Percentiles rank a stretch among this genome's conserved stretches.
Conservation (phyloP, 2,113 vertebrate genomes). For the Coptodon rendalli region DNA sequence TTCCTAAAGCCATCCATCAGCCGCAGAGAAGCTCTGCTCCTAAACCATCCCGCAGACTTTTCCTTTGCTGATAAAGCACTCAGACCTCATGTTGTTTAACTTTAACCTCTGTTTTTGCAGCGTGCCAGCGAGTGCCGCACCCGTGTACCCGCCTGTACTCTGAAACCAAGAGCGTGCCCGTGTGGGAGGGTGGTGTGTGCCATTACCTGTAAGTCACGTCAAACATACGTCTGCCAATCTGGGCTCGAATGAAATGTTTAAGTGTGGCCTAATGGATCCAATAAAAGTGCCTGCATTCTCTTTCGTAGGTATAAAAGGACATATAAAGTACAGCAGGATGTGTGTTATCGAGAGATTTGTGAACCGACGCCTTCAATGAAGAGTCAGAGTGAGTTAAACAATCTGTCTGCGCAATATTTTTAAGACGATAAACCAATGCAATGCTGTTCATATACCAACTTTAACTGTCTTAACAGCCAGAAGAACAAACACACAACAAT, state of each 20-base stretch:
- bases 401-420: neutral
- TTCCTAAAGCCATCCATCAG: conserved; percentile 56
- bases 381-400: conserved; percentile 70
- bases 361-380: conserved; percentile 64
- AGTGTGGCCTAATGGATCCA: neutral
- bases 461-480: conserved; percentile 48
- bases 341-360: conserved; percentile 89
- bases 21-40: conserved; percentile 8
- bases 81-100: neutral
- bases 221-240: neutral
- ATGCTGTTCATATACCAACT: neutral
- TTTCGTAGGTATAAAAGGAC: conserved; percentile 81
- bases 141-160: conserved; percentile 88
- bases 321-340: conserved; percentile 85
- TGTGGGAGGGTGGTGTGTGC: conserved; percentile 87
- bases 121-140: conserved; percentile 83
- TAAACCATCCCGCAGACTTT: conserved; percentile 16
- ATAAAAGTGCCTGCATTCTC: neutral
- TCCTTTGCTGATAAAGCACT: neutral
- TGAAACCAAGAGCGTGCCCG: conserved; percentile 86
- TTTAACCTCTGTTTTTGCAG: conserved; percentile 60
- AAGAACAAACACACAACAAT: conserved; percentile 69
- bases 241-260: neutral
- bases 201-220: conserved; percentile 73
- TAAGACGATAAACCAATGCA: neutral